Percentiles rank a stretch among this genome's conserved stretches.
Conservation (phyloP, 2,113 vertebrate genomes). For the Psilopogon haemacephalus region DNA sequence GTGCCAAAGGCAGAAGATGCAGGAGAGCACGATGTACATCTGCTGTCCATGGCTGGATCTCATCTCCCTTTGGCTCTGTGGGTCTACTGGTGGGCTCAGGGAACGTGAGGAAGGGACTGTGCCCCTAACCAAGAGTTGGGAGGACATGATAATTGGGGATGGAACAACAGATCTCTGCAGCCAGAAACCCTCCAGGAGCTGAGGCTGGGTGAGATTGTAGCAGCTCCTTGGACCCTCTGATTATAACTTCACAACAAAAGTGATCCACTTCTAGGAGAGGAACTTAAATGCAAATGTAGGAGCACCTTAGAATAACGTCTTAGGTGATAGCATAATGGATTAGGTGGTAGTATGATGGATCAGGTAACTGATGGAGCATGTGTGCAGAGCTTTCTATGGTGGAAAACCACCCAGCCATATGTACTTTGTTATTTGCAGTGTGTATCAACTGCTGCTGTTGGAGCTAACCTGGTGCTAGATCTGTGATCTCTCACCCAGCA, state of each 20-base stretch:
- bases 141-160: neutral
- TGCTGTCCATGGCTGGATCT: neutral
- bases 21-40: rapidly evolving
- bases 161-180: neutral
- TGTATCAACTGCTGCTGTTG: neutral
- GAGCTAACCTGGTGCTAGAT: neutral
- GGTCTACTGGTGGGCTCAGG: neutral
- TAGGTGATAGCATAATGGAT: too few species aligned
- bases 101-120: rapidly evolving
- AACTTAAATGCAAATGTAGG: neutral
- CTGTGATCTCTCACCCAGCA: neutral
- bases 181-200: rapidly evolving
- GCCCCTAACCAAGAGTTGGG: rapidly evolving
- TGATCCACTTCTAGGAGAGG: neutral
- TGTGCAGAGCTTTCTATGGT: neutral
- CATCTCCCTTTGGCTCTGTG: rapidly evolving
- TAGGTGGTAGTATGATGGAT: neutral
- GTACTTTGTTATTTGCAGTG: neutral
- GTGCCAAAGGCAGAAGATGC: neutral
- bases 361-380: neutral
- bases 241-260: neutral
- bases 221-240: neutral
- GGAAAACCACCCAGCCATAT: neutral
- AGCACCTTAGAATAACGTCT: neutral
- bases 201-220: too few species aligned